Conservation (phyloP, 2,797 vertebrate species). For the Neosilurus mollespiculum region DNA sequence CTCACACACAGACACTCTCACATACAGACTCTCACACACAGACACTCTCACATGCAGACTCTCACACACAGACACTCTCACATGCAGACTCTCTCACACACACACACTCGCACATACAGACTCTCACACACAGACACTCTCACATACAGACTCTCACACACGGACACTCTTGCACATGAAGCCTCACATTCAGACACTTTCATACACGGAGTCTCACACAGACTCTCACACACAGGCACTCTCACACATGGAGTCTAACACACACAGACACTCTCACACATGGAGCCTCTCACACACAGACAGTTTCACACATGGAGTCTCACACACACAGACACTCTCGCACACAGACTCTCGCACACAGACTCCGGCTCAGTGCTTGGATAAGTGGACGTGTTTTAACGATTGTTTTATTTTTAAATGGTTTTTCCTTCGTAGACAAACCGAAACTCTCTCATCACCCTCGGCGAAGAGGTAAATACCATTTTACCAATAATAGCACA, state of each 20-base stretch:
- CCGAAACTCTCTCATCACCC: constrained; percentile 27
- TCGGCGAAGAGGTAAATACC: constrained; percentile 52
- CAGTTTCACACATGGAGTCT: background rate
- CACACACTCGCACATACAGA: background rate
- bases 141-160: background rate
- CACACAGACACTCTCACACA: background rate
- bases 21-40: background rate
- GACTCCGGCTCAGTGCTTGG: too few species aligned
- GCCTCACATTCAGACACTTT: background rate
- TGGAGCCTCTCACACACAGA: background rate
- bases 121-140: background rate
- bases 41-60: background rate
- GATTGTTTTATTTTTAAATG: constrained; percentile 33
- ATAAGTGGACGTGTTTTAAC: constrained; percentile 16
- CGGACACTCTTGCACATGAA: background rate
- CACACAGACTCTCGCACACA: background rate
- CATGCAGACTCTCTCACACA: background rate
- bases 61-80: background rate
- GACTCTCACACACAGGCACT: background rate
- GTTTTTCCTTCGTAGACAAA: constrained; percentile 27
- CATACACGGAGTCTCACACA: background rate
- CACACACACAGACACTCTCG: background rate
- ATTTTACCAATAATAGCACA: constrained; percentile 49
- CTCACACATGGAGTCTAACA: background rate
- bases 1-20: background rate